Evolutionary conservation across 2,888 invertebrate genomes (phyloP), one percentile per base, ranked within the genome.

Genomic region (Epirrhoe alternata): DNA sequence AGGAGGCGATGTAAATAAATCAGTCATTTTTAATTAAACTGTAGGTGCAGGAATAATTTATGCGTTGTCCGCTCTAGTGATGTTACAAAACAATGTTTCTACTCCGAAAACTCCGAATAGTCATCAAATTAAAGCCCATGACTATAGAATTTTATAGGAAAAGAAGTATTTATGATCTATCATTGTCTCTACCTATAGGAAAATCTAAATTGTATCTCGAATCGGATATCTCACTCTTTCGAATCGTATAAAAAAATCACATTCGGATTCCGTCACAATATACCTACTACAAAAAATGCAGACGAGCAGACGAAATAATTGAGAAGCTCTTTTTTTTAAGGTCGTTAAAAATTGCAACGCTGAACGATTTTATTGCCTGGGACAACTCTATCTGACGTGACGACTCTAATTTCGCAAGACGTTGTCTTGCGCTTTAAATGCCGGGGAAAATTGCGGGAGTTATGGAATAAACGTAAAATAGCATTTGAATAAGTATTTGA

Each of bases 21-120:
- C 81, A 80, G 73, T 79, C 74, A 82, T 79, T 81, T 80, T 78
- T 80, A 82, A 83, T 84, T 84, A 82, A 80, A 83, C 61, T 56
- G 63, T 61, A 63, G 58, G 30, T 64, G 49, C 49, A 7, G 54
- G 30, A 47, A 38, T 57, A 54, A 49, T 58, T 64, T 53, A 64
- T 64, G 16, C 7, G 24, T 35, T 38, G 49, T 57, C 49, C 5
- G 8, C 14, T 54, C 38, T 33, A 64, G 58, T 58, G 52, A 53
- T 42, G 55, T 30, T n/a, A 42, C n/a, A n/a, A 42, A 12, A 10
- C 42, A 12, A 24, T 24, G 24, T 24, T 59, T 16, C 8, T 35
- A 53, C 33, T 16, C 16, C 33, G 31, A 52, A 52, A 14, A 24
- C 7, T 53, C 35, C 2, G 35, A 47, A 16, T 47, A 14, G 47